Base-by-base conservation (phyloP, 1,140 invertebrate genomes). In the Zaprionus ghesquierei region DNA sequence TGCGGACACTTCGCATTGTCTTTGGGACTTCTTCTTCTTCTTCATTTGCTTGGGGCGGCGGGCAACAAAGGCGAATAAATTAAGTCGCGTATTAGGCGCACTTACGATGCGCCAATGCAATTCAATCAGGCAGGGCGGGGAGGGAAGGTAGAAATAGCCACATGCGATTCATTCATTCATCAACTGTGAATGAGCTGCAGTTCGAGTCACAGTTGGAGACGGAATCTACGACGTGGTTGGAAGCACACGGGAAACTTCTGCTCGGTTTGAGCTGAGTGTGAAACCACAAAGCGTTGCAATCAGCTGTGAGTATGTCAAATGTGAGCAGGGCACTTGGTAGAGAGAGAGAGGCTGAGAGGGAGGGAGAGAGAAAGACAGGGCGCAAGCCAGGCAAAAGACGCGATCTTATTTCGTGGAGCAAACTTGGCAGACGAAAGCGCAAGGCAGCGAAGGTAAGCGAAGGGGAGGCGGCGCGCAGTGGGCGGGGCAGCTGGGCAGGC, bases 51-150 rank as follows among this genome's bases (percentile, higher is more conserved):
- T n/a, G n/a, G n/a, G 27, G 56, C 55, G 54, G 54, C 33, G 27
- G 68, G 62, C 63, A 60, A 61, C 74, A 86, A 81, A 86, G 81
- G 44, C 55, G 64, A 82, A 85, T 85, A 85, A 78, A 85, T 85
- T 85, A 75, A 77, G 79, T 50, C 60, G 25, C 44, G 63, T 22
- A 49, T 76, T 75, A 79, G 46, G 63, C 73, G 76, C 76, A 46
- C 76, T 76, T 79, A 76, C 75, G 65, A 72, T 66, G 46, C 56
- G 33, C 50, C 27, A 5, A 29, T 29, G 27, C 25, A 44, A 78
- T 74, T 73, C 55, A 73, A 41, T 56, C 38, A 33, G 41, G 2
- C 2, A 25, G 5, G 25, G 2, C 38, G 25, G 41, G 2, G 25
- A 25, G 5, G 25, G 2, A 5, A 25, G 25, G 5, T 25, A 25